phyloP scores from a whole-genome alignment of 2,797 vertebrate species.

The Macrochelys suwanniensis region DNA sequence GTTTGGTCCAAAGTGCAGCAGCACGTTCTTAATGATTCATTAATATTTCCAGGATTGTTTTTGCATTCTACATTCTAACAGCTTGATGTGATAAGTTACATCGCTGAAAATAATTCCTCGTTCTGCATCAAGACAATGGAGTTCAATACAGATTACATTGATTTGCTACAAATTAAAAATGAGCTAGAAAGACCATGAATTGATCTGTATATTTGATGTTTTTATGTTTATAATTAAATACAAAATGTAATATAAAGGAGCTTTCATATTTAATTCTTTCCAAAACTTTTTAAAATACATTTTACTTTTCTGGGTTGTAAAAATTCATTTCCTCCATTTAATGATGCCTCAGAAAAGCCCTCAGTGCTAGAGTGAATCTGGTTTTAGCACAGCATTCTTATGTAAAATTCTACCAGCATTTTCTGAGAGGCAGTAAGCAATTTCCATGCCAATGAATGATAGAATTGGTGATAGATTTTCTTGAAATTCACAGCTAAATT shows the following conservation, averaged over 20 bases:
- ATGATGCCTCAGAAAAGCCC: constrained; percentile 41
- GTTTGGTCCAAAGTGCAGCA: background rate
- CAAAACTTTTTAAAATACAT: background rate
- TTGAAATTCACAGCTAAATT: constrained; percentile 43
- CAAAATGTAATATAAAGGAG: constrained; percentile 41
- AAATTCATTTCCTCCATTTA: constrained; percentile 58
- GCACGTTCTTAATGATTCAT: background rate
- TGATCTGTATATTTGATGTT: background rate
- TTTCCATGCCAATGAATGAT: constrained; percentile 51
- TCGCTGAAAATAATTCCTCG: background rate
- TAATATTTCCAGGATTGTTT: constrained; percentile 3
- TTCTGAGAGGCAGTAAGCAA: constrained; percentile 53
- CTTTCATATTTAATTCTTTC: constrained; percentile 17
- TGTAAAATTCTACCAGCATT: constrained; percentile 54
- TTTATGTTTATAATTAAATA: constrained; percentile 37
- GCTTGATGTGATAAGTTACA: constrained; percentile 17
- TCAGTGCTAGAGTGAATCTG: constrained; percentile 42
- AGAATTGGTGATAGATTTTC: constrained; percentile 51
- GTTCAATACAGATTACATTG: constrained; percentile 2
- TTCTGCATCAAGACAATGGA: background rate
- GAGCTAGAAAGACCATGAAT: background rate
- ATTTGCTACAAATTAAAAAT: constrained; percentile 6
- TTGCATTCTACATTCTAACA: constrained; percentile 21
- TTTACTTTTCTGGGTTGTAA: constrained; percentile 37
- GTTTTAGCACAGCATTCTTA: constrained; percentile 35